A percentile compares a stretch with the other conserved stretches of the same genome.
Conservation (phyloP, 1,140 invertebrate species). For the Formica exsecta region DNA sequence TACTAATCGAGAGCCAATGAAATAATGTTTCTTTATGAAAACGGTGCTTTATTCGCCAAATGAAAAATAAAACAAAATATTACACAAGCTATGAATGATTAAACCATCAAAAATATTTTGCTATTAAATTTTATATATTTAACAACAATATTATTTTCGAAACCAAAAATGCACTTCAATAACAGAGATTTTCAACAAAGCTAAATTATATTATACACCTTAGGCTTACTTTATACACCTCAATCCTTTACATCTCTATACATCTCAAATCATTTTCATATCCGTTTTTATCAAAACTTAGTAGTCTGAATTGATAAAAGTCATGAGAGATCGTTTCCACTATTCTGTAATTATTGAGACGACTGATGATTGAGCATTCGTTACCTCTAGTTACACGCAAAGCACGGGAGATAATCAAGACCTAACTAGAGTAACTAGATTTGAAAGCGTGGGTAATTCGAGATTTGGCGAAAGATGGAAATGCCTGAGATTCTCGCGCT, state of each 20-base stretch:
- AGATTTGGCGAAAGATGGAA: slow-evolving; percentile 43
- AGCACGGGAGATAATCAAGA: slow-evolving; percentile 14
- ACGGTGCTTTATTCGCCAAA: neutral
- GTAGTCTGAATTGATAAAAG: slow-evolving; percentile 1
- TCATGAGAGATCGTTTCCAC: neutral
- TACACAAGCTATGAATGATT: neutral
- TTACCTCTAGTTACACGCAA: slow-evolving; percentile 16
- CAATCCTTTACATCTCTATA: neutral
- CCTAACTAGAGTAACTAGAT: slow-evolving; percentile 43
- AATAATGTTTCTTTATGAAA: neutral
- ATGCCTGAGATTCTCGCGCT: slow-evolving; percentile 33
- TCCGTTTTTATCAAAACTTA: neutral
- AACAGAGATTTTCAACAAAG: neutral
- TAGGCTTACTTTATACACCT: neutral
- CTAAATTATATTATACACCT: neutral
- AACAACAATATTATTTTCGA: neutral
- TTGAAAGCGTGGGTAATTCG: neutral
- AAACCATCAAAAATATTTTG: neutral
- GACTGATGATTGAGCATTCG: neutral
- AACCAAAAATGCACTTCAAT: neutral
- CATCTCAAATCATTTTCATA: neutral
- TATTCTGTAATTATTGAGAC: slow-evolving; percentile 31
- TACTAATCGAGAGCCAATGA: neutral
- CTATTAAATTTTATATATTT: slow-evolving; percentile 1
- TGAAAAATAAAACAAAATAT: neutral